Percentiles rank a stretch among this genome's conserved stretches.
These are phyloP conservation scores for Tetraneura akinire DNA, from an alignment of 1,140 invertebrate genomes.

Conservation along the genomic window DNA sequence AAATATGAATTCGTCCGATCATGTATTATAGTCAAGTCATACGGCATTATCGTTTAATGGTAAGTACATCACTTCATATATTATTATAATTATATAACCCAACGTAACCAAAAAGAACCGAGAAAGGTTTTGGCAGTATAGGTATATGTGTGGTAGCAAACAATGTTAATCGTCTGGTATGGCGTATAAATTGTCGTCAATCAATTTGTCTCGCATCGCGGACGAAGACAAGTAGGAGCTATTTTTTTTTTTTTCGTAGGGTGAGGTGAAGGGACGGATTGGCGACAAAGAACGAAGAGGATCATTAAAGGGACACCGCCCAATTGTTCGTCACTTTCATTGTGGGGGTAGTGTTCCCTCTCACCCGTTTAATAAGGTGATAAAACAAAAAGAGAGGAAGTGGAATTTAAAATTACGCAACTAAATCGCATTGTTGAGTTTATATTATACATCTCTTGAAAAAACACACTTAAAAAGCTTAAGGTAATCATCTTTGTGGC, in stretches of 20 bases:
- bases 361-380: conserved; percentile 22
- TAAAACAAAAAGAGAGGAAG: conserved; percentile 15
- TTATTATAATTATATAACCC: too few species aligned
- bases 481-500: too few species aligned
- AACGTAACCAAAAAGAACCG: too few species aligned
- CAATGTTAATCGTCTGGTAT: conserved; percentile 5
- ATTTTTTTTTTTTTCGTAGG: too few species aligned
- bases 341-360: not conserved
- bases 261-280: too few species aligned
- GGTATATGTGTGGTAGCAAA: not conserved
- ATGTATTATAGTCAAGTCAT: too few species aligned
- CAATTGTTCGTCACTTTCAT: conserved; percentile 7
- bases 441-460: not conserved
- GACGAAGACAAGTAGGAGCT: conserved; percentile 15
- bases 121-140: not conserved
- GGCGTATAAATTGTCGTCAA: conserved; percentile 3
- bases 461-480: not conserved
- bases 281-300: not conserved
- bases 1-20: too few species aligned
- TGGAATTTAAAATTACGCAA: conserved; percentile 17
- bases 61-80: too few species aligned
- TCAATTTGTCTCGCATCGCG: conserved; percentile 21
- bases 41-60: too few species aligned
- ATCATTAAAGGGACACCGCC: not conserved
- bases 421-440: conserved; percentile 34